Evolutionary conservation across 2,113 vertebrate species (phyloP).

Genomic region (Lathamus discolor): DNA sequence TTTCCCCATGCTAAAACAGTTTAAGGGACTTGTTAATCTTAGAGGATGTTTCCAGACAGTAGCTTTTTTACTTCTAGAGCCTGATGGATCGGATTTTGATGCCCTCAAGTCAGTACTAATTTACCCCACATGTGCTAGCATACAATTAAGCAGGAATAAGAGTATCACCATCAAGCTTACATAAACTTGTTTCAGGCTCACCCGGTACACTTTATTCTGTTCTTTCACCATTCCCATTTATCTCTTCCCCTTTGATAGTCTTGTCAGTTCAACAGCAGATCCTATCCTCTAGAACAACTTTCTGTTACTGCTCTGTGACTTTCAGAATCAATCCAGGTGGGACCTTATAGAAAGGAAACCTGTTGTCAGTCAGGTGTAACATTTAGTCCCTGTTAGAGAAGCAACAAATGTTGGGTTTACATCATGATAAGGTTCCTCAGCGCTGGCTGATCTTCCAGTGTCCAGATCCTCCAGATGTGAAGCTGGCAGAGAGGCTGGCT

Average conservation of each 20-base stretch:
- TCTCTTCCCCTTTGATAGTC: neutral
- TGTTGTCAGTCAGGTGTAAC: neutral
- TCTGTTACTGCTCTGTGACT: neutral
- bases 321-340: neutral
- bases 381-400: neutral
- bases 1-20: neutral
- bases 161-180: neutral
- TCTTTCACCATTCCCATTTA: neutral
- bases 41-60: neutral
- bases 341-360: neutral
- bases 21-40: neutral
- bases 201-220: neutral
- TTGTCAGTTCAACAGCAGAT: neutral
- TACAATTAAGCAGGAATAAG: constrained; percentile 12
- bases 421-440: neutral
- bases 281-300: neutral
- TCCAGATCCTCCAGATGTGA: neutral
- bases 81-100: constrained; percentile 35
- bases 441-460: neutral
- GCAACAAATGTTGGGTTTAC: neutral
- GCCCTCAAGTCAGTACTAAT: constrained; percentile 38
- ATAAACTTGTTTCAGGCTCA: constrained; percentile 7
- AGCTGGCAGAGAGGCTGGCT: neutral
- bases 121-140: neutral
- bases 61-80: neutral